Base-by-base conservation (phyloP, 35 echinoderm and acorn worm species). In the Ophiothrix spiculata region DNA sequence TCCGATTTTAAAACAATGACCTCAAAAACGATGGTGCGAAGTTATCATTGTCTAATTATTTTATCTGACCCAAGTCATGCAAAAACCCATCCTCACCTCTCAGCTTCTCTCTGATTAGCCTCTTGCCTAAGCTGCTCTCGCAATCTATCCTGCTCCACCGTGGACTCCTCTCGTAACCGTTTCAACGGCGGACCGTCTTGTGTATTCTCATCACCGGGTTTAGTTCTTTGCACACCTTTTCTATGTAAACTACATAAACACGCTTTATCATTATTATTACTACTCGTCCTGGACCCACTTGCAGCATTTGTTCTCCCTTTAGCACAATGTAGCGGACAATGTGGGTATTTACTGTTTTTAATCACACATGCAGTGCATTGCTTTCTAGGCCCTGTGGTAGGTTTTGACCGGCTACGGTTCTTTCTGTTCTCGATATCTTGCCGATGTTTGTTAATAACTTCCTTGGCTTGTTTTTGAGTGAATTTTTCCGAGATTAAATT, bases 111-210 rank as follows among this genome's bases (percentile, higher is more conserved):
- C 69, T 91, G 12, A 29, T 46, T 75, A 82, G 85, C 81, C 54
- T 54, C 76, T 94, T 86, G 64, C 87, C 64, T 39, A 86, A 83
- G 77, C 88, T 80, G 46, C 60, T 74, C 83, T 92, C 90, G 75
- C 76, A 39, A 33, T 87, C 80, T 45, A 36, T 63, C 35, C 77
- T 91, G 81, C 81, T 84, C 81, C 33, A 35, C 63, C 45, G 39
- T 40, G 37, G 56, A 54, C 56, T 35, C 86, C 37, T 14, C 39
- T 64, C 37, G 82, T 10, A 35, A 23, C 35, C 39, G 13, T 15
- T 31, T 77, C 36, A 4, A n/a, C 40, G 73, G 88, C 3, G 60
- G 64, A 36, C 45, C 36, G 39, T 25, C 39, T 32, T 81, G 33
- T 37, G n/a, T 40, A 64, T 35, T 87, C 69, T 90, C 84, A 56